A percentile compares a stretch with the other conserved stretches of the same genome.
phyloP scores from a whole-genome alignment of 2,888 invertebrate genomes.

The Lepidochrysops patricia region DNA sequence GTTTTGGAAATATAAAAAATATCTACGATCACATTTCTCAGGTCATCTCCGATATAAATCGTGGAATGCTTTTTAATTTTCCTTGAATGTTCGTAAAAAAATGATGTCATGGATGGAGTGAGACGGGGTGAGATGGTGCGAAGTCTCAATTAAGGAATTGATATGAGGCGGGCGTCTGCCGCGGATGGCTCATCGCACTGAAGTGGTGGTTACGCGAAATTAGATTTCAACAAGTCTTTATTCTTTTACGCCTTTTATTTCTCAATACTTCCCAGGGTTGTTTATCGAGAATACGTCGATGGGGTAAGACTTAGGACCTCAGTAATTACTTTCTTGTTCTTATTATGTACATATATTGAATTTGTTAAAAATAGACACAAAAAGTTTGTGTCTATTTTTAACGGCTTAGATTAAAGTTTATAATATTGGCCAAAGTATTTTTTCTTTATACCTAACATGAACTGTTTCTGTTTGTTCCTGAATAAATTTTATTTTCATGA shows the following conservation, averaged over 20 bases:
- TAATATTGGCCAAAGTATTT: not conserved
- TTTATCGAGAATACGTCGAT: not conserved
- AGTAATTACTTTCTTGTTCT: not conserved
- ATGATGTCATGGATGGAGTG: slow-evolving; percentile 33
- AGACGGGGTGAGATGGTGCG: slow-evolving; percentile 31
- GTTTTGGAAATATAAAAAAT: not conserved
- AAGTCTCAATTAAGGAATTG: slow-evolving; percentile 66
- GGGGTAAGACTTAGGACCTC: not conserved
- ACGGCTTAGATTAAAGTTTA: not conserved
- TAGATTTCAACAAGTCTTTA: slow-evolving; percentile 74
- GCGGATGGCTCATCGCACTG: slow-evolving; percentile 69
- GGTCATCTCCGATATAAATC: not conserved
- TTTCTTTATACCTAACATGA: no score
- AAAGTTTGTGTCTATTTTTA: no score
- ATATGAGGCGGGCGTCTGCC: slow-evolving; percentile 66
- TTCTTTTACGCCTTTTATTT: slow-evolving; percentile 49
- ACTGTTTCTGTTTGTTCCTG: no score
- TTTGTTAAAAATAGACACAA: no score
- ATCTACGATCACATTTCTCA: not conserved
- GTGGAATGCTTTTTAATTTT: slow-evolving; percentile 10
- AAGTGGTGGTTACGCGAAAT: slow-evolving; percentile 71
- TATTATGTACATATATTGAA: no score
- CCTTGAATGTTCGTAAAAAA: slow-evolving; percentile 1
- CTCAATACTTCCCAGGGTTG: slow-evolving; percentile 16
- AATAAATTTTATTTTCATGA: no score